phyloP scores from a whole-genome alignment of 2,797 vertebrate genomes.

The Cygnus olor region DNA sequence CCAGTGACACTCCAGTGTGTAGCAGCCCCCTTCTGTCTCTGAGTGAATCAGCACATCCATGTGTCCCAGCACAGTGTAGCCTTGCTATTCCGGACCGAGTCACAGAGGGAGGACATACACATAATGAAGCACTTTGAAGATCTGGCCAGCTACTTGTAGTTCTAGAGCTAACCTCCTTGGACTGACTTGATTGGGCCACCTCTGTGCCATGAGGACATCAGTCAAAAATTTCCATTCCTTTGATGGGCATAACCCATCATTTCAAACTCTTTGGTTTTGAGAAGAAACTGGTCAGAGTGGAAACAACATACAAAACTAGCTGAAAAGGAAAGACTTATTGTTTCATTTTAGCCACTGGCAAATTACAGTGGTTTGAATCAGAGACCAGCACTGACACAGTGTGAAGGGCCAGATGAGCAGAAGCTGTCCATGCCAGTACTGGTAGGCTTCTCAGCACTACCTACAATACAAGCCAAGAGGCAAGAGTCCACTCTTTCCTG shows the following conservation, averaged over 20 bases:
- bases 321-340: not conserved
- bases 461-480: not conserved
- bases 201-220: not conserved
- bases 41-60: not conserved
- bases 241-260: rapidly evolving
- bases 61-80: rapidly evolving
- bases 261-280: not conserved
- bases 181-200: not conserved
- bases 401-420: not conserved
- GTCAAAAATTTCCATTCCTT: not conserved
- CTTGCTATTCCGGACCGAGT: not conserved
- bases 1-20: not conserved
- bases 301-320: not conserved
- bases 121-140: not conserved
- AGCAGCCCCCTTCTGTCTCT: not conserved
- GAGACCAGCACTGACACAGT: not conserved
- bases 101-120: not conserved
- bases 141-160: not conserved
- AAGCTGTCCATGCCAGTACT: no score
- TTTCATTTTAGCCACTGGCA: not conserved
- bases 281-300: not conserved
- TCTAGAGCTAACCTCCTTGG: not conserved
- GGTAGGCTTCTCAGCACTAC: not conserved
- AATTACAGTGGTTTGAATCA: not conserved
- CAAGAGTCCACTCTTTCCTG: no score